Conservation (phyloP, 2,113 vertebrate genomes). For the Centropus bengalensis region DNA sequence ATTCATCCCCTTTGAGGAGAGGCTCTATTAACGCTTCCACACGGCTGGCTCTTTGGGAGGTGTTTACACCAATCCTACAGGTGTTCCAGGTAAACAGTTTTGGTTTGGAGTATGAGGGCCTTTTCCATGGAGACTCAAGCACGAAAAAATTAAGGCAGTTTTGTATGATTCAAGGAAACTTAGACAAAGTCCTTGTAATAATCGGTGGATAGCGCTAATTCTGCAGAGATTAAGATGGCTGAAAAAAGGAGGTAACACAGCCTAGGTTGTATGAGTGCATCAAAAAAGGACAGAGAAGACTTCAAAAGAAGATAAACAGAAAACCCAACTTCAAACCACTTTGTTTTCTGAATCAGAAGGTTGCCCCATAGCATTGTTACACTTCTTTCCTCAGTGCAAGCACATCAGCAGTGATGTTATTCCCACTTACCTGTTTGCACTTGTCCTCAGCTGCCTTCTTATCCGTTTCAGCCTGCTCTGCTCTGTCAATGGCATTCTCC, state of each 20-base stretch:
- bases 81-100: not conserved
- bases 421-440: slow-evolving; percentile 86
- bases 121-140: not conserved
- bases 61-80: not conserved
- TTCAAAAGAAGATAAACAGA: not conserved
- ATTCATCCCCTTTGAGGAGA: not conserved
- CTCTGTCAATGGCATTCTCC: slow-evolving; percentile 93
- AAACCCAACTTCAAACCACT: not conserved
- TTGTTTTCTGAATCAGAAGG: not conserved
- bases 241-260: not conserved
- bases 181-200: not conserved
- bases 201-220: not conserved
- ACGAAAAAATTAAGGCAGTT: not conserved
- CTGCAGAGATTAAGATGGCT: not conserved
- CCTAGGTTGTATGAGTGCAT: not conserved
- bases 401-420: not conserved
- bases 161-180: not conserved
- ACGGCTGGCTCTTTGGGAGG: not conserved
- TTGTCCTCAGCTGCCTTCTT: slow-evolving; percentile 91
- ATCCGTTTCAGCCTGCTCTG: slow-evolving; percentile 91
- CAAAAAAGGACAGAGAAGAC: not conserved
- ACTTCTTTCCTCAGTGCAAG: not conserved
- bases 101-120: not conserved
- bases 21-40: not conserved
- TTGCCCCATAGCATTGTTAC: not conserved